Percentiles rank a stretch among this genome's conserved stretches.
Conservation (phyloP, 2,888 invertebrate species). For the Thymelicus sylvestris region DNA sequence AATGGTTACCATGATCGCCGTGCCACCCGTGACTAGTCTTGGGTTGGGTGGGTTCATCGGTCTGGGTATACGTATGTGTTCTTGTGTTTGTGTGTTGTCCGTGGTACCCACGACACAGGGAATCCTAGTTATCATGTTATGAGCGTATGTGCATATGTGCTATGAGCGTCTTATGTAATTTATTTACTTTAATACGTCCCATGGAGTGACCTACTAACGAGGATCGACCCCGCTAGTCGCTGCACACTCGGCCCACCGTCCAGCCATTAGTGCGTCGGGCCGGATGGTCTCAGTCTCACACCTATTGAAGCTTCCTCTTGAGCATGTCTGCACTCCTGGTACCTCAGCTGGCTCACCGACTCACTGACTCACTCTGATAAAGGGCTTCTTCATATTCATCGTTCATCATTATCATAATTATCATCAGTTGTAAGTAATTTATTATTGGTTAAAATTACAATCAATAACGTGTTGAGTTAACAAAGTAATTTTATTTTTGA, state of each 20-base stretch:
- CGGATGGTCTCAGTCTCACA: constrained; percentile 82
- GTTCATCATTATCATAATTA: not conserved
- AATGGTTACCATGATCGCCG: too few species aligned
- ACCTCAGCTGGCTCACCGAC: constrained; percentile 44
- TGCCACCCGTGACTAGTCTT: too few species aligned
- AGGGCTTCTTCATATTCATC: constrained; percentile 22
- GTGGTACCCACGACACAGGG: too few species aligned
- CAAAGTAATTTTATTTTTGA: too few species aligned
- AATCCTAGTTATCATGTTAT: too few species aligned
- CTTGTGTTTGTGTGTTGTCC: too few species aligned
- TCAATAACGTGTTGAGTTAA: too few species aligned
- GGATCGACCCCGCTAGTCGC: constrained; percentile 29
- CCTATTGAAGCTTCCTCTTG: constrained; percentile 80
- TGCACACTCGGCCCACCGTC: constrained; percentile 51
- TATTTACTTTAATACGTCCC: too few species aligned
- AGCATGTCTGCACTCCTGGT: constrained; percentile 71
- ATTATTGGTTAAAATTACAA: not conserved
- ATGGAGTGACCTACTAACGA: not conserved
- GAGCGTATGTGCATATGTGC: too few species aligned
- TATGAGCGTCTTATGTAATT: too few species aligned
- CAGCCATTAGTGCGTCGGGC: constrained; percentile 72
- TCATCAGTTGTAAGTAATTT: not conserved
- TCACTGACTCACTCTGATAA: constrained; percentile 32
- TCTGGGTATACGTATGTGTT: too few species aligned
- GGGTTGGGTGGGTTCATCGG: too few species aligned